phyloP scores from a whole-genome alignment of 2,113 vertebrate genomes.

The Odobenus rosmarus region DNA sequence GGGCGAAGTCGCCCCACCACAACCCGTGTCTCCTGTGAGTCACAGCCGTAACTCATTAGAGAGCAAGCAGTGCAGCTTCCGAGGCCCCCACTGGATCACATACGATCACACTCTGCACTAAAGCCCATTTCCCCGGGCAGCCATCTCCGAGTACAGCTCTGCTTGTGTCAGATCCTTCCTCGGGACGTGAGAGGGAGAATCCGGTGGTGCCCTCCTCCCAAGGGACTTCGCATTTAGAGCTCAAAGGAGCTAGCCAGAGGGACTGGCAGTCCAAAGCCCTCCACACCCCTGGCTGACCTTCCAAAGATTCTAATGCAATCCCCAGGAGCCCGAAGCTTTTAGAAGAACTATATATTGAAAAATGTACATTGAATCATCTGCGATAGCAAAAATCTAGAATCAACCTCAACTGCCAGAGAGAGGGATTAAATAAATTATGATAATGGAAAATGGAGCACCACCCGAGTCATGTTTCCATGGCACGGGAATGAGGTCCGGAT shows the following conservation, averaged over 20 bases:
- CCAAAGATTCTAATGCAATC: background rate
- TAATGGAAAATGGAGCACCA: background rate
- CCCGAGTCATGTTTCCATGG: background rate
- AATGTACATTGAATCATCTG: background rate
- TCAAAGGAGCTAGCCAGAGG: background rate
- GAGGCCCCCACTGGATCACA: too few species aligned
- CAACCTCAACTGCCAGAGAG: constrained; percentile 13
- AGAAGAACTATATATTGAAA: background rate
- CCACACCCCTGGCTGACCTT: background rate
- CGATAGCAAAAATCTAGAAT: background rate
- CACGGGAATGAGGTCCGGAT: background rate
- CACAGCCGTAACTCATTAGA: background rate
- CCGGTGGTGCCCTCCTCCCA: background rate
- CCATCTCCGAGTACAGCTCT: background rate
- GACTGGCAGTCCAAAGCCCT: accelerated
- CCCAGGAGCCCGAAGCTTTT: background rate
- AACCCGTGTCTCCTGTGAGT: background rate
- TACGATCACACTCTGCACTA: background rate
- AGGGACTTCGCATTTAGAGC: background rate
- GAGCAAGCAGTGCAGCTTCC: accelerated
- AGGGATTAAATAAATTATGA: background rate
- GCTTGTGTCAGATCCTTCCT: background rate
- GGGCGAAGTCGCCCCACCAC: background rate
- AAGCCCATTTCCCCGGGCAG: background rate
- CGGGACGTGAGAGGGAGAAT: background rate